Evolutionary conservation across 2,113 vertebrate genomes (phyloP).

Genomic region (Poeciliopsis turrubarensis): DNA sequence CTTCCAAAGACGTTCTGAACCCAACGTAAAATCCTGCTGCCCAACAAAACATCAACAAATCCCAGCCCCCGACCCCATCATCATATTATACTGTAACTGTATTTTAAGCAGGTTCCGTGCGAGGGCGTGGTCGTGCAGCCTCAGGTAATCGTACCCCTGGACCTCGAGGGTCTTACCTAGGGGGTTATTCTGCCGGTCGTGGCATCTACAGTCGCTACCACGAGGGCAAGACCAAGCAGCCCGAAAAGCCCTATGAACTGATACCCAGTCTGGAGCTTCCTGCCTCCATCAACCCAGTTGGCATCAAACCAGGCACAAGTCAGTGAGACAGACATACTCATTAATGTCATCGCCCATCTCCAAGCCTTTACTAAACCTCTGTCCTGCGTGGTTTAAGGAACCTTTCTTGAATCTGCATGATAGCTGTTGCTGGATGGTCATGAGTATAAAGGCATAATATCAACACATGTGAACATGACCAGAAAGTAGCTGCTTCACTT

Average conservation of each 20-base stretch:
- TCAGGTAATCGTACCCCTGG: slow-evolving; percentile 93
- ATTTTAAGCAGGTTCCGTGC: slow-evolving; percentile 97
- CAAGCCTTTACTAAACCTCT: slow-evolving; percentile 58
- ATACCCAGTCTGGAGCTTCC: slow-evolving; percentile 93
- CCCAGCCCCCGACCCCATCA: slow-evolving; percentile 55
- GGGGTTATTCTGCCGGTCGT: slow-evolving; percentile 97
- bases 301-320: slow-evolving; percentile 97
- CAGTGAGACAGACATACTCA: slow-evolving; percentile 81
- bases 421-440: slow-evolving; percentile 62
- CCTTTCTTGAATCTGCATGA: slow-evolving; percentile 28
- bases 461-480: slow-evolving; percentile 58
- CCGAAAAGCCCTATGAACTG: slow-evolving; percentile 95
- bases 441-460: slow-evolving; percentile 22
- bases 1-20: slow-evolving; percentile 8
- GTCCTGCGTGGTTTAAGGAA: slow-evolving; percentile 38
- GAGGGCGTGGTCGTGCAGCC: slow-evolving; percentile 94
- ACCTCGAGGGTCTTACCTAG: slow-evolving; percentile 96
- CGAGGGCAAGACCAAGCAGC: slow-evolving; percentile 96
- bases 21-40: slow-evolving; percentile 6
- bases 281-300: slow-evolving; percentile 88
- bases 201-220: slow-evolving; percentile 99
- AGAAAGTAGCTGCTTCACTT: slow-evolving; percentile 52
- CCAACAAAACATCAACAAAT: slow-evolving; percentile 16
- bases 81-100: slow-evolving; percentile 76
- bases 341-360: slow-evolving; percentile 53